Evolutionary conservation across 2,113 vertebrate genomes (phyloP), one percentile per base, ranked within the genome.

Genomic region (Dromiciops gliroides): DNA sequence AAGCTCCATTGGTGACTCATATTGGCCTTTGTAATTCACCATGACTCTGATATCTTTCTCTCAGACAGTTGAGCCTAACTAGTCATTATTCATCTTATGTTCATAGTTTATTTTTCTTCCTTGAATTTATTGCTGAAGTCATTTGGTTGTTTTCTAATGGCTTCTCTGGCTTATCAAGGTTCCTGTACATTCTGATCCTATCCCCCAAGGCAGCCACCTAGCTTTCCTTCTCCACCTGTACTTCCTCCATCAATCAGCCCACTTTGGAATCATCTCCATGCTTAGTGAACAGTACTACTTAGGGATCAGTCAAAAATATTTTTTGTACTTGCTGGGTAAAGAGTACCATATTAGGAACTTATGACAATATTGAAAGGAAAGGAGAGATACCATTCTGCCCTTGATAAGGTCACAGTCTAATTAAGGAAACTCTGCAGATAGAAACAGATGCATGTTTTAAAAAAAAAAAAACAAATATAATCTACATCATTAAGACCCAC

Each of bases 221-320:
- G 94, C 95, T 95, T 47, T 96, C 93, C 89, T 95, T 88, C 89
- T 75, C 50, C 48, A 93, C 48, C 48, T 51, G 23, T 91, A 28
- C 53, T 88, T 37, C 37, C 60, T 75, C 37, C n/a, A 44, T 23
- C n/a, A 83, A 19, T 24, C 1, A 92, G 8, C 37, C 49, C 89
- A 91, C 49, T 67, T 96, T 95, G 94, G 90, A 25, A 93, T 95
- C 94, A 95, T 75, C 91, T 96, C 51, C 89, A 91, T n/a, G 9
- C 90, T 50, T 96, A 96, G 92, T 93, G 89, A 96, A 94, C 16
- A 8, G 25, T 91, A 12, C 48, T 95, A 90, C 14, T 91, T 75
- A 49, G 9, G 31, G 95, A 51, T 93, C 48, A 90, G 50, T 31
- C 83, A 96, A 94, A n/a, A 90, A 91, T 89, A 48, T 88, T 52